Base-by-base conservation (phyloP, 2,888 invertebrate species). In the Litoditis marina region DNA sequence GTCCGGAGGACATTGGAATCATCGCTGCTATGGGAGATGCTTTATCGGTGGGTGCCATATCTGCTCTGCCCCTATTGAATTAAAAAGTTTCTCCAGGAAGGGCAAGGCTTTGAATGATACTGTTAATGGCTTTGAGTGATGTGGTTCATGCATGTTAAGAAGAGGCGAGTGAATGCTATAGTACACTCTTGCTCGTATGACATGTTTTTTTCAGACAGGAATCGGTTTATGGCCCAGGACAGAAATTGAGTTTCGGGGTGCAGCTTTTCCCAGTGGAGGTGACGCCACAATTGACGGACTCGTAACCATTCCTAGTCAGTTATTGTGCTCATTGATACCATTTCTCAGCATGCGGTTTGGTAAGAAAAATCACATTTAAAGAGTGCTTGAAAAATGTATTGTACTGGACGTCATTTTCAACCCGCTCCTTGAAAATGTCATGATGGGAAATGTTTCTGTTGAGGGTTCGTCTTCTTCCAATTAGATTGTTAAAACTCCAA, bases 271-370 rank as follows among this genome's bases (percentile, higher is more conserved):
- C 19, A 79, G 74, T 25, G 81, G 81, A 4, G 81, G 81, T 7
- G 81, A 81, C 65, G 81, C 81, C n/a, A 80, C 81, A 2, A 81
- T 81, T 52, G 81, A 81, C 56, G 81, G 81, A n/a, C 63, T 81
- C 19, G 75, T 81, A 7, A 81, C 81, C 3, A 77, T 81, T 54
- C 81, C 81, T 2, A 81, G 75, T 75, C 6, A 47, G 57, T 47
- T 22, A n/a, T n/a, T n/a, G n/a, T n/a, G n/a, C n/a, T n/a, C n/a
- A n/a, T n/a, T n/a, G n/a, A n/a, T n/a, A n/a, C n/a, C n/a, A n/a
- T n/a, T n/a, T n/a, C n/a, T n/a, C n/a, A n/a, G n/a, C n/a, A n/a
- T n/a, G n/a, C n/a, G n/a, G n/a, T n/a, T n/a, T n/a, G n/a, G n/a
- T n/a, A n/a, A n/a, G n/a, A n/a, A n/a, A n/a, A n/a, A n/a, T n/a